Base-by-base conservation (phyloP, 2,888 invertebrate species). In the Cataglyphis cursor region DNA sequence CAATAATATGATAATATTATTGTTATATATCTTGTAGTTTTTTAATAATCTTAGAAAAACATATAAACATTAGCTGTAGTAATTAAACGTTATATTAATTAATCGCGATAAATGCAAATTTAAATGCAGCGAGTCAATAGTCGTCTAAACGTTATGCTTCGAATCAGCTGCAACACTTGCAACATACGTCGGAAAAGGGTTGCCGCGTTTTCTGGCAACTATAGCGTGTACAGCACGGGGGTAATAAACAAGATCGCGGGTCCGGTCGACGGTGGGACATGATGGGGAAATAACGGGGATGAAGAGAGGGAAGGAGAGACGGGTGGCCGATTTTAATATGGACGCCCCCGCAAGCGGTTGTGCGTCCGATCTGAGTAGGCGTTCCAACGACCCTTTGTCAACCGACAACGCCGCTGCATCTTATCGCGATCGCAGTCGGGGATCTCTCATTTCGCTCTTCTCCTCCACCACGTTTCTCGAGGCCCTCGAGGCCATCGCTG, bases 361-460 rank as follows among this genome's bases (percentile, higher is more conserved):
- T 91, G 90, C 91, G 92, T 92, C 91, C 92, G 92, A 92, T 92
- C 92, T 92, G 89, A 90, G 86, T 88, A 91, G 94, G 94, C 94
- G 94, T 93, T 91, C 87, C 93, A 88, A 84, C 91, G 92, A 90
- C 93, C 92, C 94, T 94, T 93, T 94, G 94, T 94, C 94, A 94
- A 93, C 94, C 92, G 93, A 92, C 91, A 90, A 92, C 93, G 92
- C 90, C 92, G 92, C 91, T 90, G 90, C 90, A 89, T 93, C 93
- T 94, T 93, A 94, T 94, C 93, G 91, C 92, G 93, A 93, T 93
- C 93, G 88, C 87, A 85, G 84, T 75, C 76, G 66, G 85, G 91
- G 91, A 90, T 91, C 91, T 91, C 88, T 91, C 91, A 90, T 91
- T 90, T 86, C 84, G 88, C 48, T 48, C 83, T 90, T 81, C 35